Conservation (phyloP, 2,888 invertebrate genomes). For the Helleia helle region DNA sequence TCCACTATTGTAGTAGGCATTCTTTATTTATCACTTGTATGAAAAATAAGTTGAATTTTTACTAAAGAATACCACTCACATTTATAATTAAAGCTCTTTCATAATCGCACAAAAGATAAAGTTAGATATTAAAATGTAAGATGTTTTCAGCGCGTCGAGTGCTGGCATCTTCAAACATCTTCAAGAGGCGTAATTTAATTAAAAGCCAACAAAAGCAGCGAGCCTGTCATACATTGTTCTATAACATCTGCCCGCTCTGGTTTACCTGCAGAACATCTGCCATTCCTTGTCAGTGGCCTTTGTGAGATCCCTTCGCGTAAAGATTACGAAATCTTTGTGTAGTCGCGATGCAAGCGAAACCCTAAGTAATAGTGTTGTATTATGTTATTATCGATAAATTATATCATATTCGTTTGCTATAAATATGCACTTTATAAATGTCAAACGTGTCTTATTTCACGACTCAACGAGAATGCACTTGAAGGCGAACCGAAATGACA, state of each 20-base stretch:
- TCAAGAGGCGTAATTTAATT: slow-evolving; percentile 48
- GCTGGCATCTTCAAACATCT: too few species aligned
- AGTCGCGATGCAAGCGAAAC: slow-evolving; percentile 33
- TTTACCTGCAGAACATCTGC: slow-evolving; percentile 65
- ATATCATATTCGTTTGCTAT: background rate
- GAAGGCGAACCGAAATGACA: slow-evolving; percentile 3
- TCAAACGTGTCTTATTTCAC: slow-evolving; percentile 4
- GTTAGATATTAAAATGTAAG: too few species aligned
- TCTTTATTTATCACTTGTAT: too few species aligned
- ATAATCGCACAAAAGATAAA: too few species aligned
- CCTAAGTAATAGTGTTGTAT: slow-evolving; percentile 40
- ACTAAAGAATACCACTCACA: too few species aligned
- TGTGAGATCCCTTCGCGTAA: slow-evolving; percentile 48
- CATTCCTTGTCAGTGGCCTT: slow-evolving; percentile 28
- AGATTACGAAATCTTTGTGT: slow-evolving; percentile 51
- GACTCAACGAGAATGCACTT: slow-evolving; percentile 1
- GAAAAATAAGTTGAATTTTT: too few species aligned
- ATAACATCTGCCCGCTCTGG: slow-evolving; percentile 50
- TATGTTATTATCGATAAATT: slow-evolving; percentile 18
- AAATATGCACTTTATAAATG: background rate
- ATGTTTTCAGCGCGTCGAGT: background rate
- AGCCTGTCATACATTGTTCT: slow-evolving; percentile 37
- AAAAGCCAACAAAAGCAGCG: slow-evolving; percentile 39
- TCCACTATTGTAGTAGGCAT: too few species aligned
- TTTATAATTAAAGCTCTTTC: too few species aligned